These are phyloP conservation scores for Triplophysa dalaica DNA, from an alignment of 2,113 vertebrate genomes.

Conservation along the genomic window DNA sequence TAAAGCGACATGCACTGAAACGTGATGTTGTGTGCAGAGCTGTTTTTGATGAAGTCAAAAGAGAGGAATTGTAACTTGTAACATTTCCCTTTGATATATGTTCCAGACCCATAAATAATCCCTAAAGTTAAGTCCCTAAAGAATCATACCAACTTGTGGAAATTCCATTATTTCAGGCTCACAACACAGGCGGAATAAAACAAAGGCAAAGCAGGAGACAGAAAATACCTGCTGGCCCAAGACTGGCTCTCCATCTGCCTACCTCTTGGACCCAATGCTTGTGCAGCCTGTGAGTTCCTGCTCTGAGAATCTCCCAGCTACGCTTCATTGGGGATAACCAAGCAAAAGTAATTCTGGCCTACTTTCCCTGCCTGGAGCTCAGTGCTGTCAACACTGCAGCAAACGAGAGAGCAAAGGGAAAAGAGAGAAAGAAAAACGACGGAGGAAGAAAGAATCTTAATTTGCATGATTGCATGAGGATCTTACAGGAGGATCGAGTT, in stretches of 20 bases:
- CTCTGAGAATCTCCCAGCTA: constrained; percentile 59
- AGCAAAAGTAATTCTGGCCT: constrained; percentile 78
- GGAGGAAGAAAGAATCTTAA: constrained; percentile 37
- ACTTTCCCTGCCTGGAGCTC: constrained; percentile 71
- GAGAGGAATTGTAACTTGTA: too few relatives aligned
- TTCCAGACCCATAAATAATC: too few relatives aligned
- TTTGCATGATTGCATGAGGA: constrained; percentile 54
- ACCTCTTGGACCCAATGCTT: constrained; percentile 61
- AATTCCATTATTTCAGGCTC: constrained; percentile 48
- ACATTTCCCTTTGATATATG: too few relatives aligned
- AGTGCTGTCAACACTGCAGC: constrained; percentile 56
- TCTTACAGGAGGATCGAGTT: constrained; percentile 28
- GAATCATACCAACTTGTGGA: too few relatives aligned
- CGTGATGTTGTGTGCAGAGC: too few relatives aligned
- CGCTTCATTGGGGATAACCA: constrained; percentile 78
- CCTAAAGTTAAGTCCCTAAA: too few relatives aligned
- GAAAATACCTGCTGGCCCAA: constrained; percentile 76
- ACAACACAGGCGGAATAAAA: constrained; percentile 63
- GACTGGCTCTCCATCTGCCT: constrained; percentile 73
- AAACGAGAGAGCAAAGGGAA: constrained; percentile 7
- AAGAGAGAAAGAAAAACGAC: constrained; percentile 20
- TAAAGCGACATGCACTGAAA: too few relatives aligned
- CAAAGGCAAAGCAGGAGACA: constrained; percentile 67
- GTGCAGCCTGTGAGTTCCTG: constrained; percentile 60
- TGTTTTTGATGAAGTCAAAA: too few relatives aligned